Conservation (phyloP, 35 echinoderm and acorn worm genomes). For the Strongylocentrotus purpuratus region DNA sequence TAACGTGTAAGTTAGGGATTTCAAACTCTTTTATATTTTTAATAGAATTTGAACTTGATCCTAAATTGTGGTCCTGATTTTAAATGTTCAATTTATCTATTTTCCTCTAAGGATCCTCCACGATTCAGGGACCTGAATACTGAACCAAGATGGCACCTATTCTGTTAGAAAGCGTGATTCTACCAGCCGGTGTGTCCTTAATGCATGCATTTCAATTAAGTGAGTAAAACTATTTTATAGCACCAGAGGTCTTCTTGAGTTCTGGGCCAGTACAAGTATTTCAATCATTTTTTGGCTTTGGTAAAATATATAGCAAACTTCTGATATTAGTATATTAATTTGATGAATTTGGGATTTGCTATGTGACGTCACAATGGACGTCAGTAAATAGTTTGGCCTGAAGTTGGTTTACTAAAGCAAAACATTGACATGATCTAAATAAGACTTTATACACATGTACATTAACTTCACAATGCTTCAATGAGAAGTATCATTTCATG, state of each 20-base stretch:
- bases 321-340: neutral
- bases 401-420: neutral
- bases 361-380: neutral
- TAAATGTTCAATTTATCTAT: neutral
- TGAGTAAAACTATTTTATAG: neutral
- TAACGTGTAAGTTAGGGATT: no score
- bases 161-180: slow-evolving; percentile 1
- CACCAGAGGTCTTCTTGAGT: neutral
- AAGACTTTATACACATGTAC: no score
- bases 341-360: neutral
- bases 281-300: neutral
- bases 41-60: no score
- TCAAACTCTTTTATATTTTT: no score
- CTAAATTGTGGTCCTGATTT: neutral
- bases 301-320: neutral
- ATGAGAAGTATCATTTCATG: no score
- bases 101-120: neutral
- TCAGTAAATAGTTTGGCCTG: neutral
- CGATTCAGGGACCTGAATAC: neutral
- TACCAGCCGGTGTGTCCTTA: slow-evolving; percentile 47
- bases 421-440: no score
- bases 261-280: neutral
- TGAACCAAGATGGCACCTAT: slow-evolving; percentile 20
- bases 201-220: slow-evolving; percentile 51
- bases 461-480: no score